Base-by-base conservation (phyloP, 2,113 vertebrate genomes). In the Bubo bubo region DNA sequence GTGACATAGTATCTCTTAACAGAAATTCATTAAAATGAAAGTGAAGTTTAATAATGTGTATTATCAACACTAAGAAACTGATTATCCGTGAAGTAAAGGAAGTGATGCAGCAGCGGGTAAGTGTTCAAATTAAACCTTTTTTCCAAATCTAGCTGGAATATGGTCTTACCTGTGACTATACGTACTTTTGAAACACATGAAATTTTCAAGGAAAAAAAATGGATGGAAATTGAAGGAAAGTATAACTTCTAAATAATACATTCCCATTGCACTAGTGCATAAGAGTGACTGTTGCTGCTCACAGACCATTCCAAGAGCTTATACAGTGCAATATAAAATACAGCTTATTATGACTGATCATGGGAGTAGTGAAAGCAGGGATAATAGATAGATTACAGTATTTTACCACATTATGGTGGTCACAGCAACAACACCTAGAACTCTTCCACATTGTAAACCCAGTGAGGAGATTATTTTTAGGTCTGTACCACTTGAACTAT, bases 181-280 rank as follows among this genome's bases (percentile, higher is more conserved):
- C 16, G 32, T 81, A 60, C 47, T 70, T 94, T n/a, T 49, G 81
- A 94, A 95, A 68, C 66, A 68, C 45, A 76, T 64, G 8, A 83
- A 73, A 83, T 68, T 93, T 94, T 92, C 64, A 93, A 52, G 74
- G 26, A 23, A 47, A 66, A 66, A 90, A 82, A 83, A 68, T 15
- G 30, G 49, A 39, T 35, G 59, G 72, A 73, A 90, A 80, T 43
- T 73, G 53, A 87, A 64, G 10, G 60, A 27, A 92, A 88, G 55
- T 55, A n/a, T 41, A 94, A 79, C 58, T 23, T 70, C 14, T 66
- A 79, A 92, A 82, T 79, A 95, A 90, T 92, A 84, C 56, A 93
- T 79, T 80, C 66, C 58, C 74, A 37, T 50, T 76, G 82, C 14
- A 4, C 23, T 64, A 49, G 84, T 50, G 81, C 39, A 2, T 73